These are phyloP conservation scores for Pseudoips prasinana DNA, from an alignment of 2,888 invertebrate species.

Conservation along the genomic window DNA sequence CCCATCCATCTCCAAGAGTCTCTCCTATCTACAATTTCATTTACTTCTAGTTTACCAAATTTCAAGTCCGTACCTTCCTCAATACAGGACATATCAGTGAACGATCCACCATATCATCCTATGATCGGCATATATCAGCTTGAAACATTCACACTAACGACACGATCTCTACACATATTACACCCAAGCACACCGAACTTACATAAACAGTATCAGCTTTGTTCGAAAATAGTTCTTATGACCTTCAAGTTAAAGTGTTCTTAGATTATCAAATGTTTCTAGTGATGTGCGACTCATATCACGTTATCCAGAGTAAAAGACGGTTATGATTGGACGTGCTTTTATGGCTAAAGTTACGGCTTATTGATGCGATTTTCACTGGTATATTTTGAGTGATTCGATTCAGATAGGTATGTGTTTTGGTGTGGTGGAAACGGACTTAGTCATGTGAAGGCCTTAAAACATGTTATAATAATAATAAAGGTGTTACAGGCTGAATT, in stretches of 20 bases:
- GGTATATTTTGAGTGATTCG: conserved; percentile 1
- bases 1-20: too few species aligned
- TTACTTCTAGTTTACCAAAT: too few species aligned
- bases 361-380: conserved; percentile 4
- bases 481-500: too few species aligned
- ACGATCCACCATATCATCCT: conserved; percentile 34
- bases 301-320: conserved; percentile 39
- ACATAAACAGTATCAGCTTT: background rate
- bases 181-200: background rate
- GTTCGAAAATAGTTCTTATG: background rate
- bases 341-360: conserved; percentile 19
- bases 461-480: too few species aligned
- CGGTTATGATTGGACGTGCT: conserved; percentile 51
- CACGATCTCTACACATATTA: conserved; percentile 13
- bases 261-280: background rate
- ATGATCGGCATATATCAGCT: conserved; percentile 34
- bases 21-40: too few species aligned
- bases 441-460: too few species aligned
- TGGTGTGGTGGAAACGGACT: too few species aligned
- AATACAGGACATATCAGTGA: conserved; percentile 54
- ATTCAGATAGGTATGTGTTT: too few species aligned
- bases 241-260: background rate
- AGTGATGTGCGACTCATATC: background rate
- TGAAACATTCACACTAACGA: conserved; percentile 59
- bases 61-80: conserved; percentile 35